A percentile compares a stretch with the other conserved stretches of the same genome.
These are phyloP conservation scores for Percina caprodes DNA, from an alignment of 2,113 vertebrate genomes.

Conservation along the genomic window DNA sequence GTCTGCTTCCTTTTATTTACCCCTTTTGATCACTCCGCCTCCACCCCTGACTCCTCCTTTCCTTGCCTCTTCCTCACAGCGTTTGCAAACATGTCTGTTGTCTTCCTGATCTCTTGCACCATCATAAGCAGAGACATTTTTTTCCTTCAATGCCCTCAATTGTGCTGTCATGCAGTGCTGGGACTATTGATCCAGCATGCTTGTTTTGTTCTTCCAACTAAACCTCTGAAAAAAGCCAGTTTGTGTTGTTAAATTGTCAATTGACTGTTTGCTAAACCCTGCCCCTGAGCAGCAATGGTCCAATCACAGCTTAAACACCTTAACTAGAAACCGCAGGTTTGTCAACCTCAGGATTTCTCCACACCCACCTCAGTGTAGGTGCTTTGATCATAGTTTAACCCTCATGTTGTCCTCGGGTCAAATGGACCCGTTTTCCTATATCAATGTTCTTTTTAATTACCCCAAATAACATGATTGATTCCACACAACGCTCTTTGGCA, in stretches of 20 bases:
- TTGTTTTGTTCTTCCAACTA: conserved; percentile 22
- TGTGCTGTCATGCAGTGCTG: conserved; percentile 10
- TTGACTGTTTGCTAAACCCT: not conserved
- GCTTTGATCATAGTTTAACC: not conserved
- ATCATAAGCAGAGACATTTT: conserved; percentile 10
- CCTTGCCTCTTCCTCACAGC: conserved; percentile 20
- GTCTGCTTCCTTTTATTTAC: conserved; percentile 32
- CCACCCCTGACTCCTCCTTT: conserved; percentile 15
- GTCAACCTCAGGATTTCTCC: not conserved
- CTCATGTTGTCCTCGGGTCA: too few species aligned
- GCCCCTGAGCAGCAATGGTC: not conserved
- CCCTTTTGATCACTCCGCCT: conserved; percentile 23
- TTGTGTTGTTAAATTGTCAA: not conserved
- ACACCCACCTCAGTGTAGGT: not conserved
- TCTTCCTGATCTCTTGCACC: conserved; percentile 17
- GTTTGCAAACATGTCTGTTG: conserved; percentile 38
- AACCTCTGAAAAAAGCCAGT: not conserved
- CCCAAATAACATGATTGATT: too few species aligned
- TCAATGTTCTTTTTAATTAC: too few species aligned
- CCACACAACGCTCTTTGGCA: too few species aligned
- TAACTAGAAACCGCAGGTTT: not conserved
- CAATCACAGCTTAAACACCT: not conserved
- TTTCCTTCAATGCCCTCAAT: not conserved
- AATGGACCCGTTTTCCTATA: too few species aligned
- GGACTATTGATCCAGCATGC: conserved; percentile 31